Conservation (phyloP, 1,140 invertebrate genomes). For the Streblospio benedicti region DNA sequence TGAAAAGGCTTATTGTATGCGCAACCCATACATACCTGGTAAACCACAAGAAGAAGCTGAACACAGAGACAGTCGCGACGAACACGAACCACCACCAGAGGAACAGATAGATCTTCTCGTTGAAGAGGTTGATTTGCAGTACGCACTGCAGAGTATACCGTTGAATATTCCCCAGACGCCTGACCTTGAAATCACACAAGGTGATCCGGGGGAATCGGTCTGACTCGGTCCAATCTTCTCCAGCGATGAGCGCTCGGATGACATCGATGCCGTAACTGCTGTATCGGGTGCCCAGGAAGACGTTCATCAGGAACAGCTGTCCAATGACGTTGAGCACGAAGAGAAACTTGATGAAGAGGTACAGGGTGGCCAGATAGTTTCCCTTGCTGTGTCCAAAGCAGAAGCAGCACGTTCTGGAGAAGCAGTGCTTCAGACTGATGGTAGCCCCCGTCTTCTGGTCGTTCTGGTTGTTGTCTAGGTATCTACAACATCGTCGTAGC, state of each 20-base stretch:
- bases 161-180: conserved; percentile 48
- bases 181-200: conserved; percentile 30
- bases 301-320: conserved; percentile 50
- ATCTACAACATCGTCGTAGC: too few species aligned
- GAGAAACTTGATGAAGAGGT: conserved; percentile 25
- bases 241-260: conserved; percentile 33
- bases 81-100: conserved; percentile 55
- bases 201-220: conserved; percentile 27
- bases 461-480: conserved; percentile 3
- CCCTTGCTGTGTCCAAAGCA: conserved; percentile 24
- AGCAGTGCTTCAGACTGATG: conserved; percentile 16
- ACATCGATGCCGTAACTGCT: conserved; percentile 49
- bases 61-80: conserved; percentile 36
- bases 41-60: conserved; percentile 31
- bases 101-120: conserved; percentile 54
- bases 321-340: conserved; percentile 23
- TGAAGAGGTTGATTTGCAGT: conserved; percentile 53
- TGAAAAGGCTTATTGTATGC: too few species aligned
- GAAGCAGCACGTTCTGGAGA: conserved; percentile 20
- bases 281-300: conserved; percentile 49
- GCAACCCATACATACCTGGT: too few species aligned
- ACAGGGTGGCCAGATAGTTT: conserved; percentile 48
- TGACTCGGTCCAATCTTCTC: conserved; percentile 33
- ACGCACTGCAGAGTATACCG: conserved; percentile 52
- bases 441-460: conserved; percentile 12